Evolutionary conservation across 2,888 invertebrate species (phyloP).

Genomic region (Sarcophaga variegata): DNA sequence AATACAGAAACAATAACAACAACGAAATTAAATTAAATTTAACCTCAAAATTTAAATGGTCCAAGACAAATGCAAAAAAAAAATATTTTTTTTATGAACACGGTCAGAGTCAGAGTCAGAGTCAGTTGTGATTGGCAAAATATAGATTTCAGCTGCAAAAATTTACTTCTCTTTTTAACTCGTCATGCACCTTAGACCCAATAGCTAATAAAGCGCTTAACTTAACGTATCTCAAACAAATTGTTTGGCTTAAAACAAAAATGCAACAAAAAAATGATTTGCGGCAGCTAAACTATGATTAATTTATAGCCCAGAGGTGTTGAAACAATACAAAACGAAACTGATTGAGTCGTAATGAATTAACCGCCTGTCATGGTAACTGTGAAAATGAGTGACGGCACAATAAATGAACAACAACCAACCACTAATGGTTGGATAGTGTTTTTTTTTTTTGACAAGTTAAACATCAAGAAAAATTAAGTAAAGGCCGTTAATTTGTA

Average conservation of each 20-base stretch:
- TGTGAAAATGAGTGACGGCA: neutral
- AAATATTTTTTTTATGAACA: too few species aligned
- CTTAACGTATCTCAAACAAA: conserved; percentile 26
- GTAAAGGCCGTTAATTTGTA: neutral
- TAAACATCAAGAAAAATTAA: neutral
- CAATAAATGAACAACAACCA: neutral
- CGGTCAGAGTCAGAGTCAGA: neutral
- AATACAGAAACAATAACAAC: too few species aligned
- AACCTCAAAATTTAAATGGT: neutral
- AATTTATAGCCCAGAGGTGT: conserved; percentile 38
- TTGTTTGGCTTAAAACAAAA: conserved; percentile 7
- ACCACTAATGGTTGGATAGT: neutral
- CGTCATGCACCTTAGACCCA: neutral
- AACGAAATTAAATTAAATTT: too few species aligned
- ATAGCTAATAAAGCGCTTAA: neutral
- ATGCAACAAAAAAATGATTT: neutral
- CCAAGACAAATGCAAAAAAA: too few species aligned
- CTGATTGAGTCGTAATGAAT: conserved; percentile 37
- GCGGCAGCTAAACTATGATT: conserved; percentile 5
- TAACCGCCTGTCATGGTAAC: neutral
- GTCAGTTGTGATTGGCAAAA: conserved; percentile 21
- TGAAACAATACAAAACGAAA: conserved; percentile 15
- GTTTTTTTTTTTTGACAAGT: neutral
- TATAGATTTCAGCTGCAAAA: neutral
- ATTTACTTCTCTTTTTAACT: neutral